Conservation (phyloP, 1,140 invertebrate genomes). For the Aphelenchoides besseyi region DNA sequence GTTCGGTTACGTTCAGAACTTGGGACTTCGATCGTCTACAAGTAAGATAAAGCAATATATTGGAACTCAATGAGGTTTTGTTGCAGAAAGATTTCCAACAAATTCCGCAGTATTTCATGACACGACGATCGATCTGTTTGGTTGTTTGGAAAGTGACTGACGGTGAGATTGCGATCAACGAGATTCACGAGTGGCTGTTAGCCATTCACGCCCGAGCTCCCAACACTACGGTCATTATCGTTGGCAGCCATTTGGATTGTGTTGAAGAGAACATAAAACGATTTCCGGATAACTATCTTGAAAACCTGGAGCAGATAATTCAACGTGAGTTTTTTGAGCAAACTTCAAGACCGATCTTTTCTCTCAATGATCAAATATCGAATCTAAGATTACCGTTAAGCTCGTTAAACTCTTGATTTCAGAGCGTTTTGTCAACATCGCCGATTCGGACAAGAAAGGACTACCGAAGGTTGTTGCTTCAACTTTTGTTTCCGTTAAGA, state of each 20-base stretch:
- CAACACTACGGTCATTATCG: constrained; percentile 86
- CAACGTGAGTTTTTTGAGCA: constrained; percentile 69
- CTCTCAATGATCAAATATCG: too few relatives aligned
- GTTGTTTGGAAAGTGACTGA: constrained; percentile 92
- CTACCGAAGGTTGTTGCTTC: constrained; percentile 86
- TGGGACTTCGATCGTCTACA: constrained; percentile 98
- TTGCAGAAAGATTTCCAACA: constrained; percentile 81
- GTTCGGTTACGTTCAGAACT: constrained; percentile 88
- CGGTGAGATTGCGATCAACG: constrained; percentile 81
- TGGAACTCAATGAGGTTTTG: not conserved
- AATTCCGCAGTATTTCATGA: constrained; percentile 96
- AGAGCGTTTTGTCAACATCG: constrained; percentile 79
- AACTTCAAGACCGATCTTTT: too few relatives aligned
- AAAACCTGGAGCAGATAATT: constrained; percentile 82
- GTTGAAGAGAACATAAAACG: constrained; percentile 69
- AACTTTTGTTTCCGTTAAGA: constrained; percentile 83
- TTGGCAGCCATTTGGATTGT: constrained; percentile 89
- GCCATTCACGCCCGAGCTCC: constrained; percentile 85
- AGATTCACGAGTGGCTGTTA: constrained; percentile 88
- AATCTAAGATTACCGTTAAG: not conserved
- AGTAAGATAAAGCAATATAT: constrained; percentile 51
- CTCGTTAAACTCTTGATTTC: constrained; percentile 23
- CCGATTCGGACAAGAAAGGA: constrained; percentile 91
- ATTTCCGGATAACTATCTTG: constrained; percentile 72
- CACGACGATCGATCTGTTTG: constrained; percentile 87